These are phyloP conservation scores for Temnothorax rugatulus DNA, from an alignment of 2,888 invertebrate species.

Conservation along the genomic window DNA sequence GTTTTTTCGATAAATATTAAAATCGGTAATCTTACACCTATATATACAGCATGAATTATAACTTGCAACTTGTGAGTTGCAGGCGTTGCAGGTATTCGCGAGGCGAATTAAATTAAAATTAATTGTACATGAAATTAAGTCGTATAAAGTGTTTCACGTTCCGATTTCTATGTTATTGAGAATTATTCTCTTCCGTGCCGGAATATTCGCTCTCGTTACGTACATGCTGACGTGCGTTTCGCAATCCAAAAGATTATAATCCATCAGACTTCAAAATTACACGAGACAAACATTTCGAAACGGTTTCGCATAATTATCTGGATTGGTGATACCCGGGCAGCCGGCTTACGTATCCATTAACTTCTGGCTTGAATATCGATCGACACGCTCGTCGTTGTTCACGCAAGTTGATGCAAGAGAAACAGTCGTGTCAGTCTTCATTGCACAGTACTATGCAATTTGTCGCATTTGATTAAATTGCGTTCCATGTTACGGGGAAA, in stretches of 20 bases:
- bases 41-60: not conserved
- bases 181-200: slow-evolving; percentile 7
- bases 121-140: not conserved
- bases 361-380: slow-evolving; percentile 17
- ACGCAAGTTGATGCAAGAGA: slow-evolving; percentile 42
- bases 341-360: slow-evolving; percentile 18
- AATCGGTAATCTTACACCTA: not conserved
- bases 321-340: slow-evolving; percentile 9
- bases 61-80: not conserved
- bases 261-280: slow-evolving; percentile 34
- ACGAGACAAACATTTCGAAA: slow-evolving; percentile 33
- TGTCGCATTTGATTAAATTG: slow-evolving; percentile 17
- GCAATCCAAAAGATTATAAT: slow-evolving; percentile 20
- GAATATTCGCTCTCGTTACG: not conserved
- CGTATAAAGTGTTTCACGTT: not conserved
- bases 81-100: not conserved
- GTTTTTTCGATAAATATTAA: not conserved
- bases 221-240: not conserved
- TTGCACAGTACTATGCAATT: slow-evolving; percentile 38
- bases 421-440: slow-evolving; percentile 2
- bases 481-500: not conserved
- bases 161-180: not conserved
- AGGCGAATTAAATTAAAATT: not conserved
- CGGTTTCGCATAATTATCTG: slow-evolving; percentile 30
- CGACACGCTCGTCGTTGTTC: not conserved